These are phyloP conservation scores for Neodiprion virginianus DNA, from an alignment of 1,140 invertebrate genomes.

Conservation along the genomic window DNA sequence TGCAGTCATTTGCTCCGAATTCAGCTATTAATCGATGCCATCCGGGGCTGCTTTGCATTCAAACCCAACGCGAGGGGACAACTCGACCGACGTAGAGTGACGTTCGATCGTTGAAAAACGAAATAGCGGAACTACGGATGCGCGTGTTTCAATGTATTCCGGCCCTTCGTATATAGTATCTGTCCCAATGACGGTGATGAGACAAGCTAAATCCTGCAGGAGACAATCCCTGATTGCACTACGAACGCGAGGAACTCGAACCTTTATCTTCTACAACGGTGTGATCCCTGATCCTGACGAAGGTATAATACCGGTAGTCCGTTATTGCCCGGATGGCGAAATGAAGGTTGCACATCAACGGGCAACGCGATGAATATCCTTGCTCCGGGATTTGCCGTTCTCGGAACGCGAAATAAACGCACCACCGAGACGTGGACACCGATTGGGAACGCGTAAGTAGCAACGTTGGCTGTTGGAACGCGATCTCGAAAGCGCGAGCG, in stretches of 20 bases:
- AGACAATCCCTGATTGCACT: too few species aligned
- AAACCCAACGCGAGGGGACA: neutral
- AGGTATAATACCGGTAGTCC: too few species aligned
- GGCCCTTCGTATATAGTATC: neutral
- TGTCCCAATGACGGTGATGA: too few species aligned
- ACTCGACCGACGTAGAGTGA: neutral
- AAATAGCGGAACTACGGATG: neutral
- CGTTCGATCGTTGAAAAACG: neutral
- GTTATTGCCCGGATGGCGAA: too few species aligned
- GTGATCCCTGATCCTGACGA: too few species aligned
- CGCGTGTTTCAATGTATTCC: neutral
- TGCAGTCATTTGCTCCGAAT: neutral
- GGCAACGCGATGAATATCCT: neutral
- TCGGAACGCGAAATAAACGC: neutral
- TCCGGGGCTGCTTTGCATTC: neutral
- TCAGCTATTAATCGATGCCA: slow-evolving; percentile 3
- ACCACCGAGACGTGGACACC: neutral
- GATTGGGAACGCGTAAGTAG: neutral
- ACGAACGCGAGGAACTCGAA: too few species aligned
- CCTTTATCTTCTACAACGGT: too few species aligned
- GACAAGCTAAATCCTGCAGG: too few species aligned
- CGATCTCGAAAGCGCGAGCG: slow-evolving; percentile 1
- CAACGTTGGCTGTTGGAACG: neutral
- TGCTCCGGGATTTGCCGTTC: too few species aligned
- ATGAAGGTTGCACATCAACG: too few species aligned